Evolutionary conservation across 2,113 vertebrate genomes (phyloP), one percentile per base, ranked within the genome.

Genomic region (Hystrix cristata): DNA sequence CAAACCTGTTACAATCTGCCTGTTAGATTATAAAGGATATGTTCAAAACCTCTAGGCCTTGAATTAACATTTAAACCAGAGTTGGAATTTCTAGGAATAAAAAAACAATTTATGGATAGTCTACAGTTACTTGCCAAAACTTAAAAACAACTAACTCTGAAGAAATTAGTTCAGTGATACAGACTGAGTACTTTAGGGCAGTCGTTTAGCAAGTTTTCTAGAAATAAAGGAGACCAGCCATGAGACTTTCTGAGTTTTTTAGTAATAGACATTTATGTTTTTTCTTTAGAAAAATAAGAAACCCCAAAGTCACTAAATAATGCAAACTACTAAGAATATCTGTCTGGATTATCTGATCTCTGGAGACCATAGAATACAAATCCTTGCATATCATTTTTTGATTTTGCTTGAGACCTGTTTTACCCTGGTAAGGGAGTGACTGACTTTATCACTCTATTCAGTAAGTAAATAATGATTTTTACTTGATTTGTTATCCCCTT

Each of bases 91-190:
- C 76, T 95, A 83, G 64, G 31, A 84, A 80, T 93, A 67, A 88
- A 94, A 57, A 92, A 55, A 10, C 0, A 64, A 29, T 27, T 90
- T 91, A 64, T 72, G n/a, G 55, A 60, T 29, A 91, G 29, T n/a
- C 4, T 79, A 64, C 29, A 71, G 87, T 88, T 85, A 84, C 12
- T 92, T 95, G 43, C 10, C 23, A 76, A 96, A 78, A 2, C 14
- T 81, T 38, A n/a, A 71, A 94, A 94, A 78, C 7, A 23, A 94
- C 9, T 57, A 76, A 62, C 25, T 60, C 23, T 93, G 87, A 86
- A 86, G 83, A 95, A 97, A 87, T 91, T 43, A 87, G 14, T 88
- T 94, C 29, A 86, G 29, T 91, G 59, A 48, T 92, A 46, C 25
- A 18, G 38, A 48, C 4, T 67, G 12, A 82, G 19, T 64, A 55